Evolutionary conservation across 2,797 vertebrate genomes (phyloP).

Genomic region (Acanthurus leucopareius): DNA sequence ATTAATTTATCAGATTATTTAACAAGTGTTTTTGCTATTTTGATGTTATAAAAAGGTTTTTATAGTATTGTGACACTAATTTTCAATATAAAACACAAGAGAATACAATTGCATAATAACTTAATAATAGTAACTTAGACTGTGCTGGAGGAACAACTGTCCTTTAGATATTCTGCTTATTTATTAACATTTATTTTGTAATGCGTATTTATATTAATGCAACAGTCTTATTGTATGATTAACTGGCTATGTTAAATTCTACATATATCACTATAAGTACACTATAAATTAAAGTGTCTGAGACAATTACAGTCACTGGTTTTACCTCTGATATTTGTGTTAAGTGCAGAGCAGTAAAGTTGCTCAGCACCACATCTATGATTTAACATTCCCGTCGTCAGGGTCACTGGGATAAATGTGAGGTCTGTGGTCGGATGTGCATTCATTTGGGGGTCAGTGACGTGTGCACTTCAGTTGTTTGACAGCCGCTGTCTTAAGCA

Average conservation of each 20-base stretch:
- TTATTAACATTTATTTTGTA: neutral
- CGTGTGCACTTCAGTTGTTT: neutral
- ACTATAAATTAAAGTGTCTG: too few species aligned
- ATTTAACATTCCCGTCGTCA: neutral
- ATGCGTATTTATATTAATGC: neutral
- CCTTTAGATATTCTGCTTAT: neutral
- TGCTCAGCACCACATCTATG: neutral
- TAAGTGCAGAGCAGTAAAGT: neutral
- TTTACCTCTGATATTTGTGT: neutral
- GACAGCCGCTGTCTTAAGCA: conserved; percentile 1
- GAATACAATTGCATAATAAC: too few species aligned
- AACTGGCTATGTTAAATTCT: too few species aligned
- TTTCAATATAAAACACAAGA: too few species aligned
- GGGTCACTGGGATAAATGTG: conserved; percentile 24
- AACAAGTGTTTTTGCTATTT: too few species aligned
- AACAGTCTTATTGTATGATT: neutral
- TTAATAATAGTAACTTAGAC: neutral
- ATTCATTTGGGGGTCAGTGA: conserved; percentile 18
- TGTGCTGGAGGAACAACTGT: neutral
- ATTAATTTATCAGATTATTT: too few species aligned
- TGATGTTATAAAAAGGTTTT: too few species aligned
- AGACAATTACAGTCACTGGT: neutral
- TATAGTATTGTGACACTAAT: too few species aligned
- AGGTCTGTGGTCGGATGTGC: conserved; percentile 21
- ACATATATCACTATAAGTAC: neutral